Evolutionary conservation across 2,888 invertebrate species (phyloP).

Genomic region (Eupithecia exiguata): DNA sequence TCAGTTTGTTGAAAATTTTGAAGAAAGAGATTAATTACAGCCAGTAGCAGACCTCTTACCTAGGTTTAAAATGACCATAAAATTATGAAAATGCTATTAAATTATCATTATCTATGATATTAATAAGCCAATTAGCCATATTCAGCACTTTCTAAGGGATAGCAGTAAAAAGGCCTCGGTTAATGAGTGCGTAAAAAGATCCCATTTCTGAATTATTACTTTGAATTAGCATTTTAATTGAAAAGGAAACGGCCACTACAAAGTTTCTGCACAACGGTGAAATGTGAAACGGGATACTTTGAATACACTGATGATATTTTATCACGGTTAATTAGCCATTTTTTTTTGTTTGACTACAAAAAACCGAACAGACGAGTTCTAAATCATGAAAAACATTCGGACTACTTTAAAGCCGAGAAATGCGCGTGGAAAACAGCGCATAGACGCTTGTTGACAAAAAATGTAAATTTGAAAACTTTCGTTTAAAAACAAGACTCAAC

Average conservation of each 20-base stretch:
- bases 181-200: slow-evolving; percentile 70
- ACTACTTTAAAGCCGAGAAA: too few relatives aligned
- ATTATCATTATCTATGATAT: slow-evolving; percentile 54
- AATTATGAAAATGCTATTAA: slow-evolving; percentile 7
- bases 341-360: background rate
- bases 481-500: too few relatives aligned
- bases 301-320: background rate
- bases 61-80: background rate
- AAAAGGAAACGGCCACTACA: slow-evolving; percentile 58
- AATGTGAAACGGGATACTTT: background rate
- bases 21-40: background rate
- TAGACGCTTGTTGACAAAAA: too few relatives aligned
- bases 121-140: slow-evolving; percentile 64
- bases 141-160: slow-evolving; percentile 62
- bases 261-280: slow-evolving; percentile 51
- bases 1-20: background rate
- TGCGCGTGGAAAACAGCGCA: too few relatives aligned
- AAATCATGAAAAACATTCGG: background rate
- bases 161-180: slow-evolving; percentile 59
- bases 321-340: background rate
- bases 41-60: background rate
- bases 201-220: slow-evolving; percentile 67
- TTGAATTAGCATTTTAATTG: slow-evolving; percentile 73
- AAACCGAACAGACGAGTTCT: background rate
- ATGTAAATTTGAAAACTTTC: too few relatives aligned